Conservation (phyloP, 1,140 invertebrate species). For the Oreohelix idahoensis region DNA sequence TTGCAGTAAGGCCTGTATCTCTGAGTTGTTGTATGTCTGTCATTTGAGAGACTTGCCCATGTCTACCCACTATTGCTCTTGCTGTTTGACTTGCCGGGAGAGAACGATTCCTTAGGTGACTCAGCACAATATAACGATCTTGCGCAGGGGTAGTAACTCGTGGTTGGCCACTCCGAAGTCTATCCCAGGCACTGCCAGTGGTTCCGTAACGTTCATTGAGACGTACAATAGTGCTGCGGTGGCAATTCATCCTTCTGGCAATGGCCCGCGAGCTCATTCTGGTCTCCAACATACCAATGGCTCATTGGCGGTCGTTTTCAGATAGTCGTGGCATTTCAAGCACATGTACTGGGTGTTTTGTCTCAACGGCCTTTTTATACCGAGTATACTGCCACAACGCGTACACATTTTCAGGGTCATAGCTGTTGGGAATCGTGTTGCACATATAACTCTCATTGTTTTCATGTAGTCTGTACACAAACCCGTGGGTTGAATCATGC, state of each 20-base stretch:
- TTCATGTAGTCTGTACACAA: neutral
- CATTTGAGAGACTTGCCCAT: neutral
- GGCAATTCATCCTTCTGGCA: neutral
- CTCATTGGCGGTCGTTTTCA: neutral
- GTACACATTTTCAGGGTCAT: neutral
- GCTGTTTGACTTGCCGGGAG: slow-evolving; percentile 5
- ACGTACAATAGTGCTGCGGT: neutral
- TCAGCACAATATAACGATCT: neutral
- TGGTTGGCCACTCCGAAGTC: neutral
- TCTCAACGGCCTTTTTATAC: neutral
- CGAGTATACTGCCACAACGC: neutral
- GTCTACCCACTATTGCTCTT: slow-evolving; percentile 1
- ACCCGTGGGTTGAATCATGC: neutral
- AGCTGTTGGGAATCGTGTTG: slow-evolving; percentile 2
- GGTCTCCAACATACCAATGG: neutral
- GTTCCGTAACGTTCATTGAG: neutral
- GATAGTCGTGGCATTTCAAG: neutral
- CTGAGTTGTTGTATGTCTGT: neutral
- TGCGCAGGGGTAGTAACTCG: neutral
- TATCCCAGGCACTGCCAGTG: slow-evolving; percentile 4
- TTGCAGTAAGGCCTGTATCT: neutral
- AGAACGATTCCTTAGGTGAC: slow-evolving; percentile 6
- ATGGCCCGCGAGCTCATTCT: neutral
- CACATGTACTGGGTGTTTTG: slow-evolving; percentile 1
- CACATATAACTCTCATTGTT: neutral